Conservation (phyloP, 2,797 vertebrate species). For the Spheniscus humboldti region DNA sequence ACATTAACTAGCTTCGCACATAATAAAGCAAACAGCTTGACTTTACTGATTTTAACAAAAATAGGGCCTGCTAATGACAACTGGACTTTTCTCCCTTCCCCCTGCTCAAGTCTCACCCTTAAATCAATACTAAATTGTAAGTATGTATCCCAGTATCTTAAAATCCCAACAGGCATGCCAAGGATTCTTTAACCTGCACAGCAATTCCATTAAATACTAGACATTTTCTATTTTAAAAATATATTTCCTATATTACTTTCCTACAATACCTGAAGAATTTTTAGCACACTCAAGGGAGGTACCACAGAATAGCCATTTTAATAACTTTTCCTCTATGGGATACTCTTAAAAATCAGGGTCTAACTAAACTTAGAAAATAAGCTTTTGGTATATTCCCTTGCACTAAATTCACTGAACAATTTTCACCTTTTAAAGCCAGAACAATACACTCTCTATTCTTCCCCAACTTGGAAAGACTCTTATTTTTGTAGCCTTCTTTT, state of each 20-base stretch:
- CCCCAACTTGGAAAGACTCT: not conserved
- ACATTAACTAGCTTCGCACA: not conserved
- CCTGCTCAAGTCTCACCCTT: not conserved
- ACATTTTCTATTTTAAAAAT: not conserved
- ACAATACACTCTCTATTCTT: not conserved
- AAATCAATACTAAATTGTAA: not conserved
- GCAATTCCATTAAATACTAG: not conserved
- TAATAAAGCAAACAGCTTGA: not conserved
- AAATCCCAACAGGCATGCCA: not conserved
- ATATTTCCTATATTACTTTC: not conserved
- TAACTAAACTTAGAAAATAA: not conserved
- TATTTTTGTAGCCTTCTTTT: not conserved
- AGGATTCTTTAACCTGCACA: not conserved
- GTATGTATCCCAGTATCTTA: not conserved
- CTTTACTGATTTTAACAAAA: not conserved
- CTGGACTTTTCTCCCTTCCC: not conserved
- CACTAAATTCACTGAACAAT: not conserved
- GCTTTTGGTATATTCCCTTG: not conserved
- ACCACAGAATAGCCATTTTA: not conserved
- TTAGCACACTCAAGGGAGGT: not conserved
- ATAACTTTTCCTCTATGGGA: not conserved
- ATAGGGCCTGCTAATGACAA: not conserved
- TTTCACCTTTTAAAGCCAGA: not conserved
- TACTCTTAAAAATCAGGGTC: not conserved
- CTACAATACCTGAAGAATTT: not conserved